phyloP scores from a whole-genome alignment of 64 coral and sea anemone species.

The Stichodactyla mertensii region DNA sequence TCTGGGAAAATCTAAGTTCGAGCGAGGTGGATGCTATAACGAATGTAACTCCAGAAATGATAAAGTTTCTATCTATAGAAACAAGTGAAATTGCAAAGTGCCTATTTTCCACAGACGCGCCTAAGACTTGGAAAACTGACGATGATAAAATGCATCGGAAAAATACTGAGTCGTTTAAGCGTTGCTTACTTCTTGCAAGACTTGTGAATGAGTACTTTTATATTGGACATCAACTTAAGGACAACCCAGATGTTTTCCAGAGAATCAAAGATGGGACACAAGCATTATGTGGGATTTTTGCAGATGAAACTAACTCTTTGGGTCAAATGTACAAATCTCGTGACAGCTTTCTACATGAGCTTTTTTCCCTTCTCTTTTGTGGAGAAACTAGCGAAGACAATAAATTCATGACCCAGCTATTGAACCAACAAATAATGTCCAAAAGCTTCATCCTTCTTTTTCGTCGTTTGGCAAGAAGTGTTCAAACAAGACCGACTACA shows the following conservation, averaged over 20 bases:
- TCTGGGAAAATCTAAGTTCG: neutral
- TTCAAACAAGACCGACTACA: neutral
- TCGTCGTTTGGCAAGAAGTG: neutral
- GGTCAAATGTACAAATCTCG: constrained; percentile 24
- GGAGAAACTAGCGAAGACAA: neutral
- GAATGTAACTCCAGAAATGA: constrained; percentile 8
- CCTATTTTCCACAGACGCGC: constrained; percentile 20
- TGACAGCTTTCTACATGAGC: neutral
- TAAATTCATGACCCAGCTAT: neutral
- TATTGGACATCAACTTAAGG: neutral
- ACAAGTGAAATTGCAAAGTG: neutral
- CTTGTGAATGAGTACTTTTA: constrained; percentile 21
- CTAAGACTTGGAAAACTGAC: neutral
- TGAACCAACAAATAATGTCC: neutral
- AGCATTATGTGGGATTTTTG: constrained; percentile 11
- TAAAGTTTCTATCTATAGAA: neutral
- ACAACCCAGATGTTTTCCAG: neutral
- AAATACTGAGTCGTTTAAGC: neutral
- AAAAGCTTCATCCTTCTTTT: neutral
- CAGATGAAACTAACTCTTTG: neutral
- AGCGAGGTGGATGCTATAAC: constrained; percentile 32
- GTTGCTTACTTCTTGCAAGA: constrained; percentile 23
- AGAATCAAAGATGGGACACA: neutral
- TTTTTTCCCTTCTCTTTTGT: neutral
- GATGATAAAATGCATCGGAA: neutral